These are phyloP conservation scores for Pitta sordida DNA, from an alignment of 2,113 vertebrate genomes.

Conservation along the genomic window DNA sequence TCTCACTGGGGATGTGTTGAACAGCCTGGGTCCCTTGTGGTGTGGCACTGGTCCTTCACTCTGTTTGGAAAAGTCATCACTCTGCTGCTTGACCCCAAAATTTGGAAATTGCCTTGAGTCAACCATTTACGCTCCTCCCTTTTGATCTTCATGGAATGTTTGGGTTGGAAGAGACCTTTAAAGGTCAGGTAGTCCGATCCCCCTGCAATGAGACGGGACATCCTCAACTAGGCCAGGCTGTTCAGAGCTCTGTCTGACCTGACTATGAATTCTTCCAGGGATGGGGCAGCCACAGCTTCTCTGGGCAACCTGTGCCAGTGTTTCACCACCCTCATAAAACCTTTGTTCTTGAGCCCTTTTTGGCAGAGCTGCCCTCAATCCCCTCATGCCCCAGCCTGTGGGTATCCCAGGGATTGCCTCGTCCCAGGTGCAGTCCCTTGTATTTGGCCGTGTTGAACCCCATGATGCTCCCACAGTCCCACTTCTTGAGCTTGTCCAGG, in stretches of 20 bases:
- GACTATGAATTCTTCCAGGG: neutral
- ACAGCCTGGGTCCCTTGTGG: neutral
- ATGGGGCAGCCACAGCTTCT: neutral
- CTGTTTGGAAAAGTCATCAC: neutral
- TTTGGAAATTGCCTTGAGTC: neutral
- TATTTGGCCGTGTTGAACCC: neutral
- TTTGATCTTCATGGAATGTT: neutral
- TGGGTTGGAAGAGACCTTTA: neutral
- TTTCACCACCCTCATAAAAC: neutral
- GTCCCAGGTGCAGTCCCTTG: neutral
- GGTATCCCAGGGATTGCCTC: neutral
- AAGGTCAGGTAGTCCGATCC: neutral
- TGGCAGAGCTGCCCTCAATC: neutral
- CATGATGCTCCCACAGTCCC: neutral
- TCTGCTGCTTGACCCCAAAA: neutral
- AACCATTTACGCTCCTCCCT: neutral
- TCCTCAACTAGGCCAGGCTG: neutral
- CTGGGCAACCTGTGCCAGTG: neutral
- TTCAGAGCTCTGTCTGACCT: neutral
- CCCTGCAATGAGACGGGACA: neutral
- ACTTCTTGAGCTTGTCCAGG: rapidly evolving
- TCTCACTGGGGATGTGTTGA: neutral
- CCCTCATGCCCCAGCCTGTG: neutral
- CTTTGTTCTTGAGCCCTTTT: neutral
- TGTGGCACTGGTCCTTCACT: neutral